Base-by-base conservation (phyloP, 2,888 invertebrate genomes). In the Hirtodrosophila alboralis region DNA sequence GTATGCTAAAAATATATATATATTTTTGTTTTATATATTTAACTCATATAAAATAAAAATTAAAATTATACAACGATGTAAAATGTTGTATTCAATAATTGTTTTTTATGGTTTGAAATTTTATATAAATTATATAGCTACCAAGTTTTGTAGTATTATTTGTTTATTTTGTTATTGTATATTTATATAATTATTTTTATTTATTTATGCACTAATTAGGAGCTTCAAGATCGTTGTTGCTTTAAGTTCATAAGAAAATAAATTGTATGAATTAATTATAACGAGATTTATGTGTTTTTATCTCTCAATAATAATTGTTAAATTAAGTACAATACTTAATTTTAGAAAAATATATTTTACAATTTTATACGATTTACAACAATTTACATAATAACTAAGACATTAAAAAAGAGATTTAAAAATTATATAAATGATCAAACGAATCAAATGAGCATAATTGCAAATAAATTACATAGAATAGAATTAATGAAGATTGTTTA, bases 151-250 rank as follows among this genome's bases (percentile, higher is more conserved):
- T 64, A n/a, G n/a, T n/a, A 36, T 56, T 56, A 43, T 65, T 54
- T 49, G 12, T 45, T 47, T 51, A 27, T 23, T 34, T 45, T 49
- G 40, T 56, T 62, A 40, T n/a, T 53, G 44, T 56, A 44, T 54
- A n/a, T 61, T 54, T 18, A 18, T 18, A 18, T 18, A 18, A 5
- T 18, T 18, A 18, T 18, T 18, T 18, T 18, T 18, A 5, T 18
- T 62, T 67, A 54, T 59, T 66, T 84, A 86, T 76, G 70, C 74
- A 68, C 84, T 86, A 85, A 79, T 73, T 85, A 84, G 87, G 84
- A 87, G 84, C 87, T 84, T 86, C 66, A 80, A 84, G 87, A 84
- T 84, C 84, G 84, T 85, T 85, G 84, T 84, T 86, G 83, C 65
- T 80, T 80, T 79, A 79, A 65, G 49, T 75, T 72, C 79, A 85